A percentile compares a stretch with the other conserved stretches of the same genome.
Conservation (phyloP, 2,888 invertebrate genomes). For the Anodontia alba region DNA sequence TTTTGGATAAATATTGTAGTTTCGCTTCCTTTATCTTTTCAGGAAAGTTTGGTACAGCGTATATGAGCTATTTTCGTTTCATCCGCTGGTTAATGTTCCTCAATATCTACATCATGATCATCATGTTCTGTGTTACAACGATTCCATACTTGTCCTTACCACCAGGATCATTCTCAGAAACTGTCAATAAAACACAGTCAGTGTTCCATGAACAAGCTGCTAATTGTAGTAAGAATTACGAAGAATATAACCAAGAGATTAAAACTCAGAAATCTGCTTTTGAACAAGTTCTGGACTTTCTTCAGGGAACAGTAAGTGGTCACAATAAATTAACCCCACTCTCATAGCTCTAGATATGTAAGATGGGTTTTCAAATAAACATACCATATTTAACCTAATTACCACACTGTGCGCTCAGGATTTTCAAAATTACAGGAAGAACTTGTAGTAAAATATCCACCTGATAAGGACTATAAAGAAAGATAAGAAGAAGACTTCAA, state of each 20-base stretch:
- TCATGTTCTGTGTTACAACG: constrained; percentile 90
- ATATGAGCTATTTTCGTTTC: constrained; percentile 90
- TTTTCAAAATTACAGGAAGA: too few relatives aligned
- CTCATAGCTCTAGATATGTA: not conserved
- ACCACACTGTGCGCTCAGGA: too few relatives aligned
- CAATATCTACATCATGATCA: constrained; percentile 89
- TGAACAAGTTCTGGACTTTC: constrained; percentile 73
- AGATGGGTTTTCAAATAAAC: too few relatives aligned
- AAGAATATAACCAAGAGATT: constrained; percentile 44
- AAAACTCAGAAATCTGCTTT: constrained; percentile 42
- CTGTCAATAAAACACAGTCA: constrained; percentile 42
- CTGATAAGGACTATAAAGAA: too few relatives aligned
- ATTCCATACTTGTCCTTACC: constrained; percentile 87
- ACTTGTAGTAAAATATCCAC: too few relatives aligned
- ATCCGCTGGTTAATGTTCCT: constrained; percentile 93
- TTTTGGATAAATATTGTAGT: too few relatives aligned
- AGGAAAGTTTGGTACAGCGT: constrained; percentile 85
- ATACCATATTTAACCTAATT: too few relatives aligned
- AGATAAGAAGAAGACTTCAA: not conserved
- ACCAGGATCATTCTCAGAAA: constrained; percentile 47
- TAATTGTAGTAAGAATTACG: constrained; percentile 68
- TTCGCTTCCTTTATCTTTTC: constrained; percentile 48
- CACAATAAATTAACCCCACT: too few relatives aligned
- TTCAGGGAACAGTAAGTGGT: constrained; percentile 82
- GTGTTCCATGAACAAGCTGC: constrained; percentile 50